Percentiles rank a stretch among this genome's conserved stretches.
These are phyloP conservation scores for Aricia agestis DNA, from an alignment of 1,140 invertebrate species.

Conservation along the genomic window DNA sequence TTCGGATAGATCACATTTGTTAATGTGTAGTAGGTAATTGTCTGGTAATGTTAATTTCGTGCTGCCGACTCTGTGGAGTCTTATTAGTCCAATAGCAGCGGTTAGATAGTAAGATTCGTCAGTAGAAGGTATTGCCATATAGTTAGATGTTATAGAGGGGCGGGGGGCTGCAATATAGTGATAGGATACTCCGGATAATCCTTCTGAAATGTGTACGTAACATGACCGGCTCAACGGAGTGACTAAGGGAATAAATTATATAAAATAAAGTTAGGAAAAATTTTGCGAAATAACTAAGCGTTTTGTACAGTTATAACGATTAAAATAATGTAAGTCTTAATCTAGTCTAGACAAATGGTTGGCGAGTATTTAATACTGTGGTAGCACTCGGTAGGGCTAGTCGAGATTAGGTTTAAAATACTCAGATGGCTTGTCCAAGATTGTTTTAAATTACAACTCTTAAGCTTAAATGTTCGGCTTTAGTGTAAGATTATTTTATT, in stretches of 20 bases:
- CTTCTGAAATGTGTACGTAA: constrained; percentile 70
- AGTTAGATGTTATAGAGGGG: constrained; percentile 70
- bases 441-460: not conserved
- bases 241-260: constrained; percentile 45
- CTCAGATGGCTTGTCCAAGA: not conserved
- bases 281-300: constrained; percentile 62
- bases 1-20: constrained; percentile 35
- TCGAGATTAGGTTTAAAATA: not conserved
- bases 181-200: constrained; percentile 50
- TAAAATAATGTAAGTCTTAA: constrained; percentile 58
- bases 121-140: constrained; percentile 55
- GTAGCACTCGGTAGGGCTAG: constrained; percentile 45
- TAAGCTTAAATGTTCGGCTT: not conserved
- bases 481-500: constrained; percentile 14
- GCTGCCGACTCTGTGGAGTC: constrained; percentile 41
- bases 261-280: constrained; percentile 61
- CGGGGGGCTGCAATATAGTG: constrained; percentile 66
- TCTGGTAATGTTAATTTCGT: constrained; percentile 53
- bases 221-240: constrained; percentile 56
- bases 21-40: constrained; percentile 59
- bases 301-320: constrained; percentile 72
- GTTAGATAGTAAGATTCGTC: constrained; percentile 55
- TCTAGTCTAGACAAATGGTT: constrained; percentile 57
- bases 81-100: constrained; percentile 65
- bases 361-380: constrained; percentile 37